Percentiles rank a stretch among this genome's conserved stretches.
Evolutionary conservation across 2,113 vertebrate species (phyloP).

Genomic region (Hystrix brachyura): DNA sequence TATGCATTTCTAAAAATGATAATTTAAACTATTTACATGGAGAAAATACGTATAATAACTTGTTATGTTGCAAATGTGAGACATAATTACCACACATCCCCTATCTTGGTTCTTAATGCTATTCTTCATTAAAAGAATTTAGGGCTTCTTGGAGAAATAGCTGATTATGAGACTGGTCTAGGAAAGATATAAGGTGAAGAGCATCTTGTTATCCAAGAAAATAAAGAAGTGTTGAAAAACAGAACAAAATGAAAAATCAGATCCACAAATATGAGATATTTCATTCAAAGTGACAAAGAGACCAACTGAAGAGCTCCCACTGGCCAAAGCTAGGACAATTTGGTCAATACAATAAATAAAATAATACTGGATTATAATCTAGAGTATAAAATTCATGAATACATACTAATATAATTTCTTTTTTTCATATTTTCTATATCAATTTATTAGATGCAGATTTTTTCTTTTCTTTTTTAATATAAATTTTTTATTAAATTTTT

Average conservation of each 20-base stretch:
- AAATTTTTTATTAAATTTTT: no score
- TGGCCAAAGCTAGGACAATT: neutral
- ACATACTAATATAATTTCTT: neutral
- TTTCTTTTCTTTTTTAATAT: no score
- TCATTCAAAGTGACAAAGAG: neutral
- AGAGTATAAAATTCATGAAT: neutral
- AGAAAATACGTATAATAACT: conserved; percentile 20
- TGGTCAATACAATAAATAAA: neutral
- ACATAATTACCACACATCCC: neutral
- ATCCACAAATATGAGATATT: neutral
- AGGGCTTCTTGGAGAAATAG: neutral
- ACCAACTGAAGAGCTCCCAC: neutral
- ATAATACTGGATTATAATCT: neutral
- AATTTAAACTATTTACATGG: neutral
- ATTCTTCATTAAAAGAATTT: neutral
- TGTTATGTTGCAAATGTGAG: conserved; percentile 11
- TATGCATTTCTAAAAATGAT: neutral
- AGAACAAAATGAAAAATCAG: neutral
- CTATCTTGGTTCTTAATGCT: neutral
- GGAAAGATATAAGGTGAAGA: neutral
- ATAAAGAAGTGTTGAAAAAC: neutral
- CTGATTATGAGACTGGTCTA: neutral
- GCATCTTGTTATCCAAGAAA: neutral
- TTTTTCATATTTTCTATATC: no score
- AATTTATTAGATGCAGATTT: no score